Evolutionary conservation across 2,113 vertebrate species (phyloP), one percentile per base, ranked within the genome.

Genomic region (Phyllostomus discolor): DNA sequence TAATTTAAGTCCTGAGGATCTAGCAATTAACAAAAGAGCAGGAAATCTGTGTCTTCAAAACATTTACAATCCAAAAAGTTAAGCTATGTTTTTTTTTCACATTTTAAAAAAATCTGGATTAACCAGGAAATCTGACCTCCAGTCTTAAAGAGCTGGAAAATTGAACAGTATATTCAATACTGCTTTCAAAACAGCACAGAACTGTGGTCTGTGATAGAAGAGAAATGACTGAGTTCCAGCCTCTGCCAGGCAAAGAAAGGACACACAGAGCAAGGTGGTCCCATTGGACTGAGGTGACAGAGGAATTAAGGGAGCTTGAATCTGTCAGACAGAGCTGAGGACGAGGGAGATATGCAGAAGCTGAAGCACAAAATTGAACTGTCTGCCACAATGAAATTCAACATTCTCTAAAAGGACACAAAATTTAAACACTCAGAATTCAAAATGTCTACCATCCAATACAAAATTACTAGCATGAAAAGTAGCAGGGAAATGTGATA

Each of bases 21-120:
- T 10, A 84, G 26, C 43, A 91, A 5, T 91, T 67, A 95, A 87
- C 26, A 83, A 95, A 80, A 88, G 4, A 76, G 22, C 90, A 96
- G 50, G 82, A 81, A 78, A 86, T 33, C 31, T 96, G 62, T 83
- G 35, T 31, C 79, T 33, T 66, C 17, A n/a, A 83, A 62, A 93
- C 26, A 11, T 6, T 90, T 64, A 22, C 6, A n/a, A 31, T 52
- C 28, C 17, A 46, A 72, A 76, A 28, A 17, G 11, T 15, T 31
- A 0, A 90, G 31, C 35, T 35, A n/a, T 33, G n/a, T 72, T 66
- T 66, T 4, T 90, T 4, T 90, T 90, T 93, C 22, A 35, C 33
- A 62, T 66, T 90, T 41, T 73, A 54, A 82, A 92, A 46, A 78
- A 12, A 95, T 66, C 52, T 33, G 35, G 62, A 84, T 33, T 84